phyloP scores from a whole-genome alignment of 2,113 vertebrate genomes.

The Mystacornis crossleyi region DNA sequence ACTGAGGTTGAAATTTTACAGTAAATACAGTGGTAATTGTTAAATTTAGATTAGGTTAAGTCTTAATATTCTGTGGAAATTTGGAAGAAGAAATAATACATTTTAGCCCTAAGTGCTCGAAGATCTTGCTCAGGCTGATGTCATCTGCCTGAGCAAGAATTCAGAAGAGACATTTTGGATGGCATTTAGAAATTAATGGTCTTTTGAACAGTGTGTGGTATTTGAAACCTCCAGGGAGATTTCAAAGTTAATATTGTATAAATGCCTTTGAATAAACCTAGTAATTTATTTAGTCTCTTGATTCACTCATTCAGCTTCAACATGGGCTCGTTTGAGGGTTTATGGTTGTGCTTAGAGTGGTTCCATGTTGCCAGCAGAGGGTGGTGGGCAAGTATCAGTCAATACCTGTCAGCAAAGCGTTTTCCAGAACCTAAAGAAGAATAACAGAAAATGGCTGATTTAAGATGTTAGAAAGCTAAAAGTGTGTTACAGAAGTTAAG shows the following conservation, averaged over 20 bases:
- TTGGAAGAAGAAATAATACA: background rate
- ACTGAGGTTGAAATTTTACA: background rate
- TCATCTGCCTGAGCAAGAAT: background rate
- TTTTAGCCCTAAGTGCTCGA: background rate
- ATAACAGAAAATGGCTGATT: background rate
- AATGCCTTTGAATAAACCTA: slow-evolving; percentile 1
- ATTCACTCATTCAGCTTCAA: background rate
- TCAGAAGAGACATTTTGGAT: background rate
- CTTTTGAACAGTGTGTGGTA: background rate
- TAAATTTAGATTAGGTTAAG: background rate
- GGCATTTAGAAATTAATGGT: slow-evolving; percentile 6
- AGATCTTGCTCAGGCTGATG: background rate
- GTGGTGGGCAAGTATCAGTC: background rate
- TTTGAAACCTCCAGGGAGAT: background rate
- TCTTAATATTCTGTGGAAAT: background rate
- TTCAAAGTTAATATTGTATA: slow-evolving; percentile 25
- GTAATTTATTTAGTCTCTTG: background rate
- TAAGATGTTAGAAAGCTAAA: background rate
- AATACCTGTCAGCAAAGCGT: background rate
- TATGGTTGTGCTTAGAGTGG: background rate
- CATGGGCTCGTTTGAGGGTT: background rate
- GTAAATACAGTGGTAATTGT: background rate
- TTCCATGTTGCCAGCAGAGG: background rate
- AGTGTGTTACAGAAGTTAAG: background rate
- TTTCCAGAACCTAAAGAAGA: background rate